Percentiles rank a stretch among this genome's conserved stretches.
phyloP scores from a whole-genome alignment of 1,140 invertebrate species.

The Ptiloglossa arizonensis region DNA sequence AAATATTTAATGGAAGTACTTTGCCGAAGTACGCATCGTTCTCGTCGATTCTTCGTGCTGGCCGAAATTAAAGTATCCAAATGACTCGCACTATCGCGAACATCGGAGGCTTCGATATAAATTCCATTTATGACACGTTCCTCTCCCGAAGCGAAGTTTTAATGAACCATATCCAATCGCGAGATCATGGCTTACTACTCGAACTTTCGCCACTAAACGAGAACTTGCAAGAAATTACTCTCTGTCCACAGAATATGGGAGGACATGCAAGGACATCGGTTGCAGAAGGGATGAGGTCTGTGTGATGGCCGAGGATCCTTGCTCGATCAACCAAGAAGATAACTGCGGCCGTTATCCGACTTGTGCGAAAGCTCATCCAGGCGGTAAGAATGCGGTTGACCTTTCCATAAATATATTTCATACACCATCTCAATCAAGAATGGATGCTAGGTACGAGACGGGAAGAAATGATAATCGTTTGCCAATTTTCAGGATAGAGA shows the following conservation, averaged over 20 bases:
- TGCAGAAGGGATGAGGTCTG: constrained; percentile 87
- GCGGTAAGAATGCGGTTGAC: constrained; percentile 63
- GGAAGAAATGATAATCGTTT: neutral
- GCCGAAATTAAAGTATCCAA: constrained; percentile 4
- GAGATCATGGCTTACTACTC: neutral
- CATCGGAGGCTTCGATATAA: constrained; percentile 5
- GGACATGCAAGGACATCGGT: constrained; percentile 89
- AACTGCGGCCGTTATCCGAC: constrained; percentile 87
- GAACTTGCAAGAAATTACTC: constrained; percentile 12
- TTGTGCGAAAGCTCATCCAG: constrained; percentile 81
- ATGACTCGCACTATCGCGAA: neutral
- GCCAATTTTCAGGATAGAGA: neutral
- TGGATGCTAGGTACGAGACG: neutral
- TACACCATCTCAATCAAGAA: neutral
- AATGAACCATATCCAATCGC: constrained; percentile 43
- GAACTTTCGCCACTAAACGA: constrained; percentile 33
- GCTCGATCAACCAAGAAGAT: constrained; percentile 81
- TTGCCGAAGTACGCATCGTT: neutral
- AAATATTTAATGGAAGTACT: constrained; percentile 15
- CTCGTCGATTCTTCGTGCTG: neutral
- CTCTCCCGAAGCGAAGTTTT: constrained; percentile 5
- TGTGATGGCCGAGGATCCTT: constrained; percentile 88
- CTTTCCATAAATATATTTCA: constrained; percentile 25
- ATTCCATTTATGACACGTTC: constrained; percentile 34
- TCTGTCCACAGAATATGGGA: constrained; percentile 86